Conservation (phyloP, 2,888 invertebrate genomes). For the Amiota minor region DNA sequence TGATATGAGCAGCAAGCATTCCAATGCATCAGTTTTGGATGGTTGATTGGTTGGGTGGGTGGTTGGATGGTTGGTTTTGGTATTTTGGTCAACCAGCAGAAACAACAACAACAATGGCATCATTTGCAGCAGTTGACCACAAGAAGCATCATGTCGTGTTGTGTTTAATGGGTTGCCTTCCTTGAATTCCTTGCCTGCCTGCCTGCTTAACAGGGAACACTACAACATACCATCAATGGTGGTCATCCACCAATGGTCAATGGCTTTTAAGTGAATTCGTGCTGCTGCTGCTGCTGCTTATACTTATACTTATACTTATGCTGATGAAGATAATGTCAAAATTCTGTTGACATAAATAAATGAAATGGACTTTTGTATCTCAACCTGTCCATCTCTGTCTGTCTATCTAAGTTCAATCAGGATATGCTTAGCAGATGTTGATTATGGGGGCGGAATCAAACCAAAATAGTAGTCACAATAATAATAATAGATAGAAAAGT, state of each 20-base stretch:
- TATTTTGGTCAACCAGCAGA: constrained; percentile 4
- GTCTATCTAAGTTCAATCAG: neutral
- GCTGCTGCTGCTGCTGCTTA: constrained; percentile 8
- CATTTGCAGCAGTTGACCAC: constrained; percentile 12
- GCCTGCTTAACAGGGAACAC: neutral
- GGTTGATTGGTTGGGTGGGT: neutral
- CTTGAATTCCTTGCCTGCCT: no score
- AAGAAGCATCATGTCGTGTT: constrained; percentile 5
- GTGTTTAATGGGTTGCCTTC: neutral
- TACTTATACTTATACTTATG: neutral
- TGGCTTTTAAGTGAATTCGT: constrained; percentile 22
- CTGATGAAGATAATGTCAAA: neutral
- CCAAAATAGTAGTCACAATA: neutral
- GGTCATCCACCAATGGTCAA: constrained; percentile 9
- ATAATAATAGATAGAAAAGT: neutral
- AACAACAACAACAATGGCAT: neutral
- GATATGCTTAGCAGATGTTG: neutral
- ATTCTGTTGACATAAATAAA: no score
- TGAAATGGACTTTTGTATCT: neutral
- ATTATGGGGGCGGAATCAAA: neutral
- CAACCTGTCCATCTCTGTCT: neutral
- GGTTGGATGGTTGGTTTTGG: neutral
- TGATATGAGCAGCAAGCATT: neutral
- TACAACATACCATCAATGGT: no score
- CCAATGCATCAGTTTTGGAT: neutral